Percentiles rank a stretch among this genome's conserved stretches.
These are phyloP conservation scores for Xenopus borealis DNA, from an alignment of 2,113 vertebrate species.

Conservation along the genomic window DNA sequence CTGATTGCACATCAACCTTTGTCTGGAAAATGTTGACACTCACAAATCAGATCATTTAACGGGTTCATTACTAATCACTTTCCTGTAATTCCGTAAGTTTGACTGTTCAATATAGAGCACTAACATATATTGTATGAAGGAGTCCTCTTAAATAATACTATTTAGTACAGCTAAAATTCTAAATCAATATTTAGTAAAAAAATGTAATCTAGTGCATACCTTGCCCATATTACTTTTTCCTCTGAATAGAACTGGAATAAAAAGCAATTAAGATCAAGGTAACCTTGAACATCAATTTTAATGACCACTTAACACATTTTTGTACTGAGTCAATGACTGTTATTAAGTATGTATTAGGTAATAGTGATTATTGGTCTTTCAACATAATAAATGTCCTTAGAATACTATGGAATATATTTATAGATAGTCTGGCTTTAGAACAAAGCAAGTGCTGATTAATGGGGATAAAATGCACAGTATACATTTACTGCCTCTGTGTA, in stretches of 20 bases:
- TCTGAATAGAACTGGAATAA: constrained; percentile 10
- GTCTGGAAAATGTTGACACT: too few relatives aligned
- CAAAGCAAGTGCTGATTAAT: neutral
- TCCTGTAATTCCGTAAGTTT: too few relatives aligned
- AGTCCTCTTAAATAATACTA: too few relatives aligned
- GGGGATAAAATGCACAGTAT: too few relatives aligned
- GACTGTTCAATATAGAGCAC: too few relatives aligned
- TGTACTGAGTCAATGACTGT: constrained; percentile 8
- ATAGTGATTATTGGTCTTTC: constrained; percentile 18
- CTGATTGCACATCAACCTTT: too few relatives aligned
- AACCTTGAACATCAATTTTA: constrained; percentile 30
- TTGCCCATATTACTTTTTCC: constrained; percentile 10
- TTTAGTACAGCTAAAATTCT: neutral
- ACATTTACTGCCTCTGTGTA: too few relatives aligned
- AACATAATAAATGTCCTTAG: neutral
- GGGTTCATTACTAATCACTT: too few relatives aligned
- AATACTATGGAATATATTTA: neutral
- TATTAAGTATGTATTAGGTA: constrained; percentile 13
- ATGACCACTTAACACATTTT: constrained; percentile 27
- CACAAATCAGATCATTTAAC: too few relatives aligned
- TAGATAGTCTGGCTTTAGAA: neutral
- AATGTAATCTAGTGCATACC: neutral
- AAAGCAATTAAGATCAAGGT: constrained; percentile 19
- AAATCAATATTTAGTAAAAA: constrained; percentile 3
- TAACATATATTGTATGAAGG: too few relatives aligned